Base-by-base conservation (phyloP, 2,113 vertebrate species). In the Speoplatyrhinus poulsoni region DNA sequence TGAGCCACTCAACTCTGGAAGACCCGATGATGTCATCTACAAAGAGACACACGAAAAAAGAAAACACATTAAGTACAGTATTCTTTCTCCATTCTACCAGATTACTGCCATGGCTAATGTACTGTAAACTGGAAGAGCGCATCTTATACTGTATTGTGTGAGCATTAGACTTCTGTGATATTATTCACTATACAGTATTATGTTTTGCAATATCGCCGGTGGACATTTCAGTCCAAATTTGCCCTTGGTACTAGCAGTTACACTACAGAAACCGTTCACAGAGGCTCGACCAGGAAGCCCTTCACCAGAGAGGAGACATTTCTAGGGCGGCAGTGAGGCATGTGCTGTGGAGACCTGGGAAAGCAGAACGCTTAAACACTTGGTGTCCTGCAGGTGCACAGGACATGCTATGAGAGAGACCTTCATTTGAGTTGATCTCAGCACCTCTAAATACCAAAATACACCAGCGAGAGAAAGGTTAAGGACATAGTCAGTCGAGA, bases 21-120 rank as follows among this genome's bases (percentile, higher is more conserved):
- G 92, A 1, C 97, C 98, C 15, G 96, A 99, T 47, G 96, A 95
- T 12, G 95, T 94, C 97, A 99, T 99, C 98, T 99, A 61, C 11
- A 1, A 26, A 74, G 32, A 67, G 15, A 75, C 3, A 79, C 15
- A 55, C 36, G 26, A 3, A 26, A 26, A 62, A 17, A 47, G 26
- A 65, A 50, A 32, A 47, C 9, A 69, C 12, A 61, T n/a, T n/a
- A 54, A 54, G 36, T 41, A 41, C 36, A 26, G 26, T 26, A 26
- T 19, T 19, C 19, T 19, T 19, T 7, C 36, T 8, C 36, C 36
- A 5, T 41, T 41, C 36, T 8, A 41, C 36, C 36, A 41, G 36
- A 41, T 41, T 41, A 41, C 4, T 41, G 36, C 7, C 36, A 1
- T 41, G 36, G 36, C 36, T 41, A 41, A 41, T 41, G 36, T 41